Evolutionary conservation across 1,140 invertebrate genomes (phyloP), one percentile per base, ranked within the genome.

Genomic region (Monochamus saltuarius): DNA sequence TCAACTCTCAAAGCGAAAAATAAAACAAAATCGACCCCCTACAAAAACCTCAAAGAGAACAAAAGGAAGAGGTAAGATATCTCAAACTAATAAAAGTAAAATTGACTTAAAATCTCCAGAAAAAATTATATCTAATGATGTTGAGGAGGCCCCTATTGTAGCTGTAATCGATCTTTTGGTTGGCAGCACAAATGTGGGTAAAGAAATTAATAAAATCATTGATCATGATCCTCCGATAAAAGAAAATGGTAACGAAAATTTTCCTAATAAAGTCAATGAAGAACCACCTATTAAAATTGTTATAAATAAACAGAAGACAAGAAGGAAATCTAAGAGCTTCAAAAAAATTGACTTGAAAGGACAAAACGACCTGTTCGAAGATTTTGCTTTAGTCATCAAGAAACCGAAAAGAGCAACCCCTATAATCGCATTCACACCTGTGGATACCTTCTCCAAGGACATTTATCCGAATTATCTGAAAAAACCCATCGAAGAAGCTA

Each of bases 361-460:
- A 19, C 54, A 63, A 14, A 63, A 63, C 34, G 61, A 67, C 37
- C 19, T 67, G 35, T 67, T 61, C 50, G 54, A 63, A 56, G 58
- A 67, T 43, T 67, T 67, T 43, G 34, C 65, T 13, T 58, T 67
- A 55, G 65, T 67, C n/a, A 67, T 67, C 11, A 67, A 63, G 52
- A 67, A 67, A 51, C 55, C 57, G 7, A 64, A 67, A 45, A 16
- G 64, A 42, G 51, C 54, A 36, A 52, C 59, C 37, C 63, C 63
- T n/a, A 42, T 53, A 13, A 55, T 55, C 13, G 29, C 39, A 14
- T 55, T 43, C 40, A 22, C 53, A 13, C 53, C 53, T 11, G 36
- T 36, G 10, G 39, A 55, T 45, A 55, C 53, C 11, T 55, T 55
- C 9, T 42, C 40, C 9, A 43, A 45, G 10, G 53, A 29, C 43